Evolutionary conservation across 1,140 invertebrate species (phyloP), one percentile per base, ranked within the genome.

Genomic region (Chironomus striatipennis): DNA sequence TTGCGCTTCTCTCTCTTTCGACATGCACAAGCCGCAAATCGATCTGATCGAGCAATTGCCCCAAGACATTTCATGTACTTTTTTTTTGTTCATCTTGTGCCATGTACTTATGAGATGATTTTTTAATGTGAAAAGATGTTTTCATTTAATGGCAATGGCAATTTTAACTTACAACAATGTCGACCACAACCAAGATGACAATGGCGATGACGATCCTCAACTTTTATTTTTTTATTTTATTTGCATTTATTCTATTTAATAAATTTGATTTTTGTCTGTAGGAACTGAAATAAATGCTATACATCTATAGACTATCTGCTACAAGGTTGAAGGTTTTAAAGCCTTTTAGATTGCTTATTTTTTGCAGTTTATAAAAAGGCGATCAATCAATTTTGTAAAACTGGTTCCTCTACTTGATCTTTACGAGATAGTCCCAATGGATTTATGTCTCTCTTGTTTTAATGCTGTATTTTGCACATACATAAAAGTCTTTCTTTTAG

Each of bases 11-110:
- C 43, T n/a, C n/a, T 47, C 43, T 47, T 47, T 47, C 64, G 64
- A 67, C 64, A 67, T 67, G 64, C 64, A 67, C 8, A 67, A 67
- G 64, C 64, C 64, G 64, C 64, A 18, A 12, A 67, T 18, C n/a
- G 18, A 18, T 67, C n/a, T 18, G 64, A 67, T 18, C n/a, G n/a
- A 67, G 64, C 64, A 67, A 67, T 67, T 67, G 18, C 18, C 64
- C 17, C n/a, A 67, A 67, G 64, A 20, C 64, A 67, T 17, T 67
- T 18, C 18, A 15, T 67, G 64, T 67, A 15, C n/a, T 3, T 67
- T 18, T 67, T 15, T 15, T 3, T 47, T 47, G 1, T 47, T 47
- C 43, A 10, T 47, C 8, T 47, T 47, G 15, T 47, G 24, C 24
- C 24, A 34, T 34, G 24, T n/a, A n/a, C 9, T 10, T 12, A 12